Percentiles rank a stretch among this genome's conserved stretches.
Evolutionary conservation across 2,888 invertebrate genomes (phyloP).

Genomic region (Nomada fucata): DNA sequence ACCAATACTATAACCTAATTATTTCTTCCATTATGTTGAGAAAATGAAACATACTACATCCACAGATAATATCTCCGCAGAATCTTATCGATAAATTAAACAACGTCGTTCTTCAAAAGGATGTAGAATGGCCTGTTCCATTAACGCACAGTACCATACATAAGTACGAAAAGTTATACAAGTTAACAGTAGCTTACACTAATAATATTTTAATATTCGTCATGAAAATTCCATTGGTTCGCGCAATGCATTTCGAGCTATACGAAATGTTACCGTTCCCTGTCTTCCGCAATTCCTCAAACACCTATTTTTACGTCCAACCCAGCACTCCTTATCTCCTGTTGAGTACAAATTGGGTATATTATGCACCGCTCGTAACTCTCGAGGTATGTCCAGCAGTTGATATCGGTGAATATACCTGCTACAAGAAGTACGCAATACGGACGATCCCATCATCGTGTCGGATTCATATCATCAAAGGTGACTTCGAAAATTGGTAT

Average conservation of each 20-base stretch:
- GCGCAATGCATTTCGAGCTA: neutral
- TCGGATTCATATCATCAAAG: neutral
- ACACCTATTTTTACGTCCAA: conserved; percentile 16
- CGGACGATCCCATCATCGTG: neutral
- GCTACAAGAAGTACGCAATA: neutral
- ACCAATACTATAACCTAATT: neutral
- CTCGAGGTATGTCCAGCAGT: neutral
- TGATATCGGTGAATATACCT: neutral
- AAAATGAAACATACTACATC: conserved; percentile 5
- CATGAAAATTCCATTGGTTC: neutral
- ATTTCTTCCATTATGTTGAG: conserved; percentile 6
- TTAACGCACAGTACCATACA: neutral
- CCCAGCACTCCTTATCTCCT: conserved; percentile 16
- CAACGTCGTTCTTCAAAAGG: neutral
- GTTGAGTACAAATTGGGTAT: conserved; percentile 5
- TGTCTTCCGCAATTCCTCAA: neutral
- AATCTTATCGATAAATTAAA: neutral
- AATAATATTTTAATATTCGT: neutral
- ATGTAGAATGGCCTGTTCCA: conserved; percentile 3
- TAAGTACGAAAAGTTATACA: neutral
- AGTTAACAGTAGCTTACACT: neutral
- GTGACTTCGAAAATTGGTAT: neutral
- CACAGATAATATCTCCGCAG: conserved; percentile 12
- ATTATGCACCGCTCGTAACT: conserved; percentile 6
- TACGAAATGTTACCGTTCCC: conserved; percentile 9